Evolutionary conservation across 2,888 invertebrate genomes (phyloP).

Genomic region (Belgica antarctica): DNA sequence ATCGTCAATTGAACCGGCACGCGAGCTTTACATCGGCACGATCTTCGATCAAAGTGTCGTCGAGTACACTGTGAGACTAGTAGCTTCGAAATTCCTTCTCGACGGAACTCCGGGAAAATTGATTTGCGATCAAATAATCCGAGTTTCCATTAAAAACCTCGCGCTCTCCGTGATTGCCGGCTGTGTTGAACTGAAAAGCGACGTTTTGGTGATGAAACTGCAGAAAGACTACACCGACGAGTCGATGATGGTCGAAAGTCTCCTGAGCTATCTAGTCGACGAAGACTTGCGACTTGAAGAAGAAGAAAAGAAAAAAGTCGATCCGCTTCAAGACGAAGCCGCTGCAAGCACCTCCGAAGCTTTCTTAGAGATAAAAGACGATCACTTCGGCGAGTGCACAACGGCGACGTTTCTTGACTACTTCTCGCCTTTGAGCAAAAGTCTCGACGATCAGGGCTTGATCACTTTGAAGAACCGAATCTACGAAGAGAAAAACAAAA

Average conservation of each 20-base stretch:
- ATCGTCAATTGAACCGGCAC: not conserved
- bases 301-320: conserved; percentile 48
- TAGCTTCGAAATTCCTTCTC: conserved; percentile 53
- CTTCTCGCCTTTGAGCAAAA: conserved; percentile 49
- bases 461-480: conserved; percentile 36
- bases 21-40: conserved; percentile 50
- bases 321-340: conserved; percentile 48
- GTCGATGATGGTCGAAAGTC: conserved; percentile 41
- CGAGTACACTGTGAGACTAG: conserved; percentile 52
- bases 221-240: conserved; percentile 58
- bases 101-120: conserved; percentile 57
- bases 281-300: conserved; percentile 38
- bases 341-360: conserved; percentile 44
- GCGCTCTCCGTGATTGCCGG: conserved; percentile 71
- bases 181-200: conserved; percentile 71
- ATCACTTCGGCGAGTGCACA: conserved; percentile 61
- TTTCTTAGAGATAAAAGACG: conserved; percentile 62
- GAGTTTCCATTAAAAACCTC: conserved; percentile 88
- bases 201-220: conserved; percentile 65
- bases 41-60: conserved; percentile 53
- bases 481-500: conserved; percentile 34
- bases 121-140: conserved; percentile 70
- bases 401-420: conserved; percentile 48
- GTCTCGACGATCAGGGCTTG: conserved; percentile 46
- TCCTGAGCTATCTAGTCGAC: conserved; percentile 36